These are phyloP conservation scores for Apodemus agrarius DNA, from an alignment of 2,797 vertebrate genomes.

Conservation along the genomic window DNA sequence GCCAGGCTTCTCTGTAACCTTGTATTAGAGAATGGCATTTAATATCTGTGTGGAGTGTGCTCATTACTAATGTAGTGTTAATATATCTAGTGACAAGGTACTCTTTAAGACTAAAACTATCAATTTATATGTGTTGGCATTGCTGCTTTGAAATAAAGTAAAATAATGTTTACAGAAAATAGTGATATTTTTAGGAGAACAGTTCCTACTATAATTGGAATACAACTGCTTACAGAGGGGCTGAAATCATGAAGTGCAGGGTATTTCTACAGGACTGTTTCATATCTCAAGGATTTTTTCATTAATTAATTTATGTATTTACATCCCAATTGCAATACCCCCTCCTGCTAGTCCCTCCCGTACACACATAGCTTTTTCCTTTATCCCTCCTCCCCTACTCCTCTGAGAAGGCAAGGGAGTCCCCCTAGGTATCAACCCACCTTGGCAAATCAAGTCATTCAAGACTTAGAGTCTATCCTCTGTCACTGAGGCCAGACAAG, in stretches of 20 bases:
- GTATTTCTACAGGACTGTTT: neutral
- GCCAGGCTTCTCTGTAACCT: neutral
- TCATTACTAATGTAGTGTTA: neutral
- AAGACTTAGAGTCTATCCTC: neutral
- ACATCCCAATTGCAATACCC: neutral
- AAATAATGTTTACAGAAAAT: neutral
- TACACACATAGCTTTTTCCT: neutral
- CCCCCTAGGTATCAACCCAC: neutral
- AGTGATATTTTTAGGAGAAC: neutral
- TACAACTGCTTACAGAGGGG: neutral
- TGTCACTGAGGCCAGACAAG: neutral
- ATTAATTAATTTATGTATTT: neutral
- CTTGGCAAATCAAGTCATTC: neutral
- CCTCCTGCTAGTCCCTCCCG: no score
- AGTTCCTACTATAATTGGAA: neutral
- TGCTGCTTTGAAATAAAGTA: neutral
- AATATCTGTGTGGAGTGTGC: neutral
- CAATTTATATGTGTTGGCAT: neutral
- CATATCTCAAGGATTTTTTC: neutral
- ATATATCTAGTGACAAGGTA: neutral
- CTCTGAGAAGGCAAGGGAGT: no score
- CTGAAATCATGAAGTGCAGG: neutral
- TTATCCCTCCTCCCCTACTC: neutral
- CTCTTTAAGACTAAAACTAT: neutral
- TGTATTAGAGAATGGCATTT: neutral